These are phyloP conservation scores for Zelostemma sp. DNA, from an alignment of 1,140 invertebrate genomes.

Conservation along the genomic window DNA sequence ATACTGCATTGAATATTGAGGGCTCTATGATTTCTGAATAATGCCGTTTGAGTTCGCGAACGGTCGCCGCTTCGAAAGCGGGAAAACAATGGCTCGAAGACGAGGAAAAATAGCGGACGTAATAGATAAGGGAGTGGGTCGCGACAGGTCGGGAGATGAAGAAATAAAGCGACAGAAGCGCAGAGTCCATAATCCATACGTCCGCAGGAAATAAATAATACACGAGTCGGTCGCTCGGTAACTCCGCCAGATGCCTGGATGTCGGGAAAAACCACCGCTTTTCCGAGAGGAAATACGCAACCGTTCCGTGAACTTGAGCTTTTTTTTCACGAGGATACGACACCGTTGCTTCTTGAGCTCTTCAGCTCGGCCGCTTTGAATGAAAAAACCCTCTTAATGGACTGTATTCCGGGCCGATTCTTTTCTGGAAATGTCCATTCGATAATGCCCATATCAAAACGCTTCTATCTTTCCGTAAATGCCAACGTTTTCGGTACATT, in stretches of 20 bases:
- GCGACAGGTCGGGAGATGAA: slow-evolving; percentile 21
- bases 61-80: not conserved
- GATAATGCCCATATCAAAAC: too few relatives aligned
- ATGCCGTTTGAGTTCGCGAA: not conserved
- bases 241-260: slow-evolving; percentile 30
- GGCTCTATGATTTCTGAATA: too few relatives aligned
- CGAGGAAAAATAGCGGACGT: slow-evolving; percentile 35
- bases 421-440: slow-evolving; percentile 1
- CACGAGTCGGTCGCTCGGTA: slow-evolving; percentile 39
- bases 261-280: slow-evolving; percentile 42
- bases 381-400: slow-evolving; percentile 40
- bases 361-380: slow-evolving; percentile 20
- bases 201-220: slow-evolving; percentile 61
- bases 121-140: slow-evolving; percentile 34
- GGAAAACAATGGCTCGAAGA: slow-evolving; percentile 27
- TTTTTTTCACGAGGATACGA: slow-evolving; percentile 2
- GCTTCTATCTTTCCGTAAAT: not conserved
- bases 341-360: slow-evolving; percentile 10
- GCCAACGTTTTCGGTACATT: not conserved
- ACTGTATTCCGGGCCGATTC: slow-evolving; percentile 36
- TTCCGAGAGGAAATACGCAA: slow-evolving; percentile 37
- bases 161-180: slow-evolving; percentile 30
- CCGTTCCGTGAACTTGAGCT: slow-evolving; percentile 11
- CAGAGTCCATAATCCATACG: slow-evolving; percentile 59
- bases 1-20: too few relatives aligned